A percentile compares a stretch with the other conserved stretches of the same genome.
phyloP scores from a whole-genome alignment of 92 coral and sea anemone genomes.

The Epizoanthus scotinus region DNA sequence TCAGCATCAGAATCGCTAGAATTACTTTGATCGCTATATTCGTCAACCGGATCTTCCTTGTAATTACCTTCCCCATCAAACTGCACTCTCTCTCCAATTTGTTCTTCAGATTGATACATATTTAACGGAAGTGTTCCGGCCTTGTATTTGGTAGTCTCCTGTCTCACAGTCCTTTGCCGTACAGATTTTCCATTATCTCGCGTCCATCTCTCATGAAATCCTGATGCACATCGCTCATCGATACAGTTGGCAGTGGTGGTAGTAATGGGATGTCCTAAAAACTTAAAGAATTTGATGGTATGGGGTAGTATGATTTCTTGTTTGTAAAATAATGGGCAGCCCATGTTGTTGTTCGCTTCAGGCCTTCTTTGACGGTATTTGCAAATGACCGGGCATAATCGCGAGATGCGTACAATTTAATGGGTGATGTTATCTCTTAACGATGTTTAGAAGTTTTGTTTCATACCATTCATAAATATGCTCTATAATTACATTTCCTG shows the following conservation, averaged over 20 bases:
- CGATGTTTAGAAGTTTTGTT: too few relatives aligned
- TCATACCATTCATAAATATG: too few relatives aligned
- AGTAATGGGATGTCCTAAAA: conserved; percentile 49
- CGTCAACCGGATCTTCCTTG: too few relatives aligned
- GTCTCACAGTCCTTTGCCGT: conserved; percentile 50
- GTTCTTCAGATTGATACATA: conserved; percentile 36
- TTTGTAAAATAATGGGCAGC: conserved; percentile 59
- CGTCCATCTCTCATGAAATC: conserved; percentile 52
- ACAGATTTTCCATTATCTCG: conserved; percentile 39
- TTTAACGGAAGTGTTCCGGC: conserved; percentile 54
- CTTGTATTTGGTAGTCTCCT: conserved; percentile 59
- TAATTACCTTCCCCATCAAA: conserved; percentile 35
- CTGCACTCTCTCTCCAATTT: conserved; percentile 12
- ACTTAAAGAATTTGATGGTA: conserved; percentile 29
- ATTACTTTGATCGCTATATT: conserved; percentile 40
- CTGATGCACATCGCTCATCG: conserved; percentile 37
- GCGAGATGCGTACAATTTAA: too few relatives aligned
- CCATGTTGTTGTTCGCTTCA: conserved; percentile 55
- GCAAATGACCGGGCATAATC: too few relatives aligned
- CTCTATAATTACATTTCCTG: too few relatives aligned
- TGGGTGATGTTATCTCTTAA: too few relatives aligned
- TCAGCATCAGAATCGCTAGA: too few relatives aligned
- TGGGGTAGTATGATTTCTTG: conserved; percentile 55
- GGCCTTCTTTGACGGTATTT: too few relatives aligned
- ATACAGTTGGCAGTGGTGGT: conserved; percentile 51